Percentiles rank a stretch among this genome's conserved stretches.
Conservation (phyloP, 2,113 vertebrate genomes). For the Myrmecophaga tridactyla region DNA sequence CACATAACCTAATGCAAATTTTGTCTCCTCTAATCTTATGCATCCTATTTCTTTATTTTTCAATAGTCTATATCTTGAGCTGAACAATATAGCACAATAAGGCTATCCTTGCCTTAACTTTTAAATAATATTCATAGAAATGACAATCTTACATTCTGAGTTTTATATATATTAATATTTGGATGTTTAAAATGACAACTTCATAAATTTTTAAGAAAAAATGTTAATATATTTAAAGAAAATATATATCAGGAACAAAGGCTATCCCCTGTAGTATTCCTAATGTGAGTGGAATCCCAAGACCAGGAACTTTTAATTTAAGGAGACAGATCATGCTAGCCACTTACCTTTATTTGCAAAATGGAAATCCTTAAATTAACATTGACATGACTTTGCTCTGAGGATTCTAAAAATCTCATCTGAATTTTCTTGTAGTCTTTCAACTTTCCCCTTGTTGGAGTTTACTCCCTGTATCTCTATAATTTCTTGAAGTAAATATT, state of each 20-base stretch:
- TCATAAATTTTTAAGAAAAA: neutral
- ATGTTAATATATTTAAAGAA: neutral
- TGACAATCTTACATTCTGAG: neutral
- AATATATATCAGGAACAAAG: neutral
- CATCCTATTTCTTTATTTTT: neutral
- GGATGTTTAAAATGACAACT: neutral
- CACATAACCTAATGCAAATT: no score
- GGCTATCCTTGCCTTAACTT: neutral
- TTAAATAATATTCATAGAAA: neutral
- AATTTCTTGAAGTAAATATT: neutral
- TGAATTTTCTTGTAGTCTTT: neutral
- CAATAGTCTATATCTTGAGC: neutral
- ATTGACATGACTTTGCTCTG: neutral
- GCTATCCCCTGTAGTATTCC: neutral
- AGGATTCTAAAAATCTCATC: neutral
- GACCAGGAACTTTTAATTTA: neutral
- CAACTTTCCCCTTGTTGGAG: neutral
- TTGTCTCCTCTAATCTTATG: neutral
- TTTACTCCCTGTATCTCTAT: neutral
- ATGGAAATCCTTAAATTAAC: neutral
- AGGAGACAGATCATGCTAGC: neutral
- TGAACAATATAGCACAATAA: neutral
- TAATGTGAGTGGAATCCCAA: neutral
- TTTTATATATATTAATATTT: neutral
- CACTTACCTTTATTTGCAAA: neutral